Base-by-base conservation (phyloP, 2,797 vertebrate genomes). In the Spondyliosoma cantharus region DNA sequence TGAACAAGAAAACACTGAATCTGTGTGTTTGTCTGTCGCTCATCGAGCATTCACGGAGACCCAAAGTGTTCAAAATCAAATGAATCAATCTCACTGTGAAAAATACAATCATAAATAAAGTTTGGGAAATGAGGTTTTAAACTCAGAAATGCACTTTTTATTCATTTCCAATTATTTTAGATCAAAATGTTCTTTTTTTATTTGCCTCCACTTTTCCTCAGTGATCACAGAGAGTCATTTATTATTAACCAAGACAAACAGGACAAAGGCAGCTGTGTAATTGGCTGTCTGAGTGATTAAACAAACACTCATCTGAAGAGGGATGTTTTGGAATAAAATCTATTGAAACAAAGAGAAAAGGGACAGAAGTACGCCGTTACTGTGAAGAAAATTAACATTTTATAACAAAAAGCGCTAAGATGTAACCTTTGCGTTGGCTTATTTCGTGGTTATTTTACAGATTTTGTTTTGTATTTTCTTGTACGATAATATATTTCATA, bases 1-100 rank as follows among this genome's bases (percentile, higher is more conserved):
- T 68, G 11, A 45, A 71, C 14, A 64, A 45, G 3, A 59, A 64
- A 76, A 80, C 62, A 48, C 73, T 46, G 22, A 57, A 56, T 73
- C 27, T 43, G 9, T 64, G 5, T 62, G 56, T 71, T 20, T 60
- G 52, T 76, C 3, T 46, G 32, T 53, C 20, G 61, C 22, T 65
- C 9, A 49, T 59, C n/a, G 19, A 17, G 32, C 27, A 37, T 64
- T 52, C 22, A 54, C 7, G 5, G 59, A 48, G 43, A 52, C 32
- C 25, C 42, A 60, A 27, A 60, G 11, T 58, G 27, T 43, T 73
- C 7, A 42, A 25, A 50, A 59, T 61, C 27, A 46, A 61, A 48
- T 22, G 7, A 46, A 48, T 27, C 13, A 57, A 58, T 27, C 19
- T 59, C 19, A 32, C 4, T 8, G 20, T 57, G 12, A 32, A 58